Evolutionary conservation across 2,113 vertebrate species (phyloP), one percentile per base, ranked within the genome.

Genomic region (Lampris incognitus): DNA sequence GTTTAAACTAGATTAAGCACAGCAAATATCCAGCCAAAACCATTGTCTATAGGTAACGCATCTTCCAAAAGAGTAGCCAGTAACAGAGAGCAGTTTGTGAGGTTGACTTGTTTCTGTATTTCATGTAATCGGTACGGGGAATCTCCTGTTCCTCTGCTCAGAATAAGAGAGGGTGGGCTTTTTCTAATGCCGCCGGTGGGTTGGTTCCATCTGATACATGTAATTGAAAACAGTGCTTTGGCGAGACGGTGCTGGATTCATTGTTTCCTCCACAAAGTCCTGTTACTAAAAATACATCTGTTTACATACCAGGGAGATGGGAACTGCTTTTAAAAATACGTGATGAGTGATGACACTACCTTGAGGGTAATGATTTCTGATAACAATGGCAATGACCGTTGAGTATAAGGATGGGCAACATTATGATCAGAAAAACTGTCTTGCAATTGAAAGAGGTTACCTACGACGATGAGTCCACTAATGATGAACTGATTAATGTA

Each of bases 181-280:
- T 39, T 72, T 61, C 46, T 69, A 38, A 37, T 55, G 49, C 56
- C 0, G 24, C 2, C 51, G 63, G 39, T 56, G 51, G 60, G 64
- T 85, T 88, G 81, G 85, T 81, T 80, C 65, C 58, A 52, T 40
- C 41, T 57, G 36, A 64, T 1, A 8, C 13, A 58, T 84, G 49
- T 82, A 79, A 90, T 71, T 80, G 63, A 62, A 87, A 81, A 59
- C 82, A 83, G 78, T 68, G 55, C n/a, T 66, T 81, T 87, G 58
- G 54, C 11, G 56, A 46, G 54, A 75, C 0, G 24, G 37, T 9
- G 39, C 49, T 66, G 67, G 42, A 82, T 42, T 9, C 10, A 2
- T 2, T 66, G 50, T 58, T 58, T 51, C 54, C 41, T 40, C 13
- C 39, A 37, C 39, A 68, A 51, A 62, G 10, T 46, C 36, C 38